Base-by-base conservation (phyloP, 1,140 invertebrate species). In the Tetramorium simillimum region DNA sequence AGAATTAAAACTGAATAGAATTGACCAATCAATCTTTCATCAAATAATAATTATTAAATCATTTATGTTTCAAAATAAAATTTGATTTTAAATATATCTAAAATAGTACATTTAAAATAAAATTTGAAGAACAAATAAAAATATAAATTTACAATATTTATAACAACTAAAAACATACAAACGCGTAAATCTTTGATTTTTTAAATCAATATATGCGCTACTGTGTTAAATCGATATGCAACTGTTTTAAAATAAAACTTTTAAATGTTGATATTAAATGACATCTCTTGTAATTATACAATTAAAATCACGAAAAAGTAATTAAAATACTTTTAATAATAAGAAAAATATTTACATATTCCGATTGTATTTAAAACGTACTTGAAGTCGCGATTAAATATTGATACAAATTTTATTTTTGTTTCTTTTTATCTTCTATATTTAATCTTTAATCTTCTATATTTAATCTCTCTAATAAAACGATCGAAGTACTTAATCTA, bases 151-250 rank as follows among this genome's bases (percentile, higher is more conserved):
- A 33, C 24, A 12, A 53, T 14, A 67, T 80, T 37, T 43, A 69
- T 69, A 81, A 56, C 16, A 80, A 78, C 49, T 24, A 65, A n/a
- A 24, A 76, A 78, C 28, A 12, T 21, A 51, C 4, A 7, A 63
- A 14, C 18, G 12, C 0, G 24, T 33, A 18, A 63, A 21, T 37
- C 10, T 12, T 18, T 14, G 2, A 40, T 14, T 33, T 33, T 72
- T 37, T 3, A 69, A 69, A 67, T 21, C 6, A 46, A 18, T 16
- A 46, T 16, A 33, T 33, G 33, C 33, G 33, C 12, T 46, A 46
- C 12, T 46, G 10, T 14, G 46, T 33, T 33, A 33, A 33, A 33
- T 33, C 12, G 12, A 3, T 12, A 3, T 46, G 12, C 12, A 46
- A 18, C 16, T 28, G 33, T 46, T 18, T 46, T 4, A 18, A 33